Evolutionary conservation across 2,888 invertebrate species (phyloP).

Genomic region (Suillia variegata): DNA sequence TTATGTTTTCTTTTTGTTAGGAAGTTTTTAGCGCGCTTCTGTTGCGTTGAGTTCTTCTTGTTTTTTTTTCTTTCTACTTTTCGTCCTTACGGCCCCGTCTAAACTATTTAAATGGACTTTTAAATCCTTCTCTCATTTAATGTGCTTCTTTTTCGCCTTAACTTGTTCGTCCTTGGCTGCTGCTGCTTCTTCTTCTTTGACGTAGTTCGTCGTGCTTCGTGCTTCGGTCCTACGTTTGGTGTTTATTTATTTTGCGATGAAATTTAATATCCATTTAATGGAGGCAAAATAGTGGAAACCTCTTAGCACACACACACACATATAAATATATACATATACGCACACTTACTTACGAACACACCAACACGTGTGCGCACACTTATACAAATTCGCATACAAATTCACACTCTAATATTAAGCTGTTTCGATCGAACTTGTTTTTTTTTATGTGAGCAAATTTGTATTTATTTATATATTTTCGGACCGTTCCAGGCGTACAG

Average conservation of each 20-base stretch:
- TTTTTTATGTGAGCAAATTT: neutral
- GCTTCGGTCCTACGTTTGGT: neutral
- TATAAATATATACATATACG: neutral
- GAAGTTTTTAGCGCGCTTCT: slow-evolving; percentile 10
- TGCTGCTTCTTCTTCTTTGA: too few relatives aligned
- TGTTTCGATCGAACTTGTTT: neutral
- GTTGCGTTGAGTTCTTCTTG: neutral
- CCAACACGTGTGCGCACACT: neutral
- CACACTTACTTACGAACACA: neutral
- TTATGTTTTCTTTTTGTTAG: neutral
- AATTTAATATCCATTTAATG: slow-evolving; percentile 22
- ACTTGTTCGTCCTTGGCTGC: neutral
- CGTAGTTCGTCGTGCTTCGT: too few relatives aligned
- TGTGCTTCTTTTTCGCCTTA: slow-evolving; percentile 19
- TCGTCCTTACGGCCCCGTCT: slow-evolving; percentile 28
- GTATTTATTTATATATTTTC: slow-evolving; percentile 11
- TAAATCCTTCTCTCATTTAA: slow-evolving; percentile 44
- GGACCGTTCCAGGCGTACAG: too few relatives aligned
- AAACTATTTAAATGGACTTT: slow-evolving; percentile 53
- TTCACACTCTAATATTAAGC: neutral
- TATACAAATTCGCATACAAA: neutral
- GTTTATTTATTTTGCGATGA: slow-evolving; percentile 12
- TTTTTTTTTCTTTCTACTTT: neutral
- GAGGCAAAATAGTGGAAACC: neutral
- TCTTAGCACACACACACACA: neutral